These are phyloP conservation scores for Drosophila triauraria DNA, from an alignment of 1,140 invertebrate genomes.

Conservation along the genomic window DNA sequence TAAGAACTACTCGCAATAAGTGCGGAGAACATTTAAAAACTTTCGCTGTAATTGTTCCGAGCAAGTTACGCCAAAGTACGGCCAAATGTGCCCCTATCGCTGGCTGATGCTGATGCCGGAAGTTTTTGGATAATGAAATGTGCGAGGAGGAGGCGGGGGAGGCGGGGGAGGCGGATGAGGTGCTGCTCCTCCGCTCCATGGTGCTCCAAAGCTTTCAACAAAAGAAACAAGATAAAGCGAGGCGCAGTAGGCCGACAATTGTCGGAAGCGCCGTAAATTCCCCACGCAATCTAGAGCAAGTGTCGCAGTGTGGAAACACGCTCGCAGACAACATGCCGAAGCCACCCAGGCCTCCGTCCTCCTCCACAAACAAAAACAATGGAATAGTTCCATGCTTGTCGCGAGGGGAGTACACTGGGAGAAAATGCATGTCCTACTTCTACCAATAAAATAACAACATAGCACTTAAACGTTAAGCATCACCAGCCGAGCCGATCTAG, in stretches of 20 bases:
- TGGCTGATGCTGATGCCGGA: conserved; percentile 57
- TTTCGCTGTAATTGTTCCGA: conserved; percentile 58
- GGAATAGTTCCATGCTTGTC: conserved; percentile 41
- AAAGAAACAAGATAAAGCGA: conserved; percentile 52
- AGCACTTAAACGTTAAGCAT: no score
- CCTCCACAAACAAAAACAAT: conserved; percentile 47
- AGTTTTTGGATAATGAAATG: conserved; percentile 76
- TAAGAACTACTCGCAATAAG: conserved; percentile 44
- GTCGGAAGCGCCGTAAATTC: conserved; percentile 77
- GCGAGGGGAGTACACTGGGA: neutral
- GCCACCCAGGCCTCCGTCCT: conserved; percentile 12
- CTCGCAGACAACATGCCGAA: conserved; percentile 54
- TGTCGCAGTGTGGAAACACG: conserved; percentile 77
- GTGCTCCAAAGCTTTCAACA: conserved; percentile 20
- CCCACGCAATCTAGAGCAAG: conserved; percentile 81
- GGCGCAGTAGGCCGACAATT: conserved; percentile 48
- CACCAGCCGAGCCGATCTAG: no score
- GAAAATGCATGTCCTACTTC: neutral
- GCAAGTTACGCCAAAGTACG: conserved; percentile 48
- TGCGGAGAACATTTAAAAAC: conserved; percentile 60
- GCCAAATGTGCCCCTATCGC: conserved; percentile 65
- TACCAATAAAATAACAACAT: neutral
- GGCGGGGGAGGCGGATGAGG: conserved; percentile 13
- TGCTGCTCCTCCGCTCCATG: neutral
- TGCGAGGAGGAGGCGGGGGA: conserved; percentile 16